Conservation (phyloP, 2,888 invertebrate genomes). For the Eumacrocentrus americanus region DNA sequence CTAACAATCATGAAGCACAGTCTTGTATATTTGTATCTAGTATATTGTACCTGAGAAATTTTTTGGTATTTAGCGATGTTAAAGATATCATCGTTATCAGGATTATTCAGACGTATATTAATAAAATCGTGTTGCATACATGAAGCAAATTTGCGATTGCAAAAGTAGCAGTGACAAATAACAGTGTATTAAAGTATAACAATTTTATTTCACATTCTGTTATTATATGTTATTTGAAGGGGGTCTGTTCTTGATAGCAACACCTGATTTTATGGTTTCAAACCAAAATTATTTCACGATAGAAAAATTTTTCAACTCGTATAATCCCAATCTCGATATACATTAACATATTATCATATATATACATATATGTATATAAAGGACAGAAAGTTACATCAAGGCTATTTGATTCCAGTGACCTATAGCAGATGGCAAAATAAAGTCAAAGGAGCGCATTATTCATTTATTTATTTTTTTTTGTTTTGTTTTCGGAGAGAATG, state of each 20-base stretch:
- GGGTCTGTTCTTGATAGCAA: too few species aligned
- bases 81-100: constrained; percentile 29
- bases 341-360: too few species aligned
- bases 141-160: too few species aligned
- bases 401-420: constrained; percentile 7
- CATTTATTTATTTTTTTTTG: background rate
- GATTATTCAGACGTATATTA: background rate
- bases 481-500: background rate
- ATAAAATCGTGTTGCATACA: too few species aligned
- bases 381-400: constrained; percentile 6
- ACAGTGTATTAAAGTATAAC: too few species aligned
- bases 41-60: background rate
- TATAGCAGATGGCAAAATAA: background rate
- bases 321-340: background rate
- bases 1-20: too few species aligned
- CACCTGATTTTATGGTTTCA: too few species aligned
- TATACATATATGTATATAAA: constrained; percentile 4
- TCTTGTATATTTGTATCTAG: constrained; percentile 32
- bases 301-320: background rate
- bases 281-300: too few species aligned
- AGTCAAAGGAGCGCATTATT: constrained; percentile 11
- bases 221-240: too few species aligned
- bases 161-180: too few species aligned
- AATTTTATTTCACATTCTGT: too few species aligned
- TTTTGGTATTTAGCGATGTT: background rate